Conservation (phyloP, 1,140 invertebrate genomes). For the Rhizoglyphus robini region DNA sequence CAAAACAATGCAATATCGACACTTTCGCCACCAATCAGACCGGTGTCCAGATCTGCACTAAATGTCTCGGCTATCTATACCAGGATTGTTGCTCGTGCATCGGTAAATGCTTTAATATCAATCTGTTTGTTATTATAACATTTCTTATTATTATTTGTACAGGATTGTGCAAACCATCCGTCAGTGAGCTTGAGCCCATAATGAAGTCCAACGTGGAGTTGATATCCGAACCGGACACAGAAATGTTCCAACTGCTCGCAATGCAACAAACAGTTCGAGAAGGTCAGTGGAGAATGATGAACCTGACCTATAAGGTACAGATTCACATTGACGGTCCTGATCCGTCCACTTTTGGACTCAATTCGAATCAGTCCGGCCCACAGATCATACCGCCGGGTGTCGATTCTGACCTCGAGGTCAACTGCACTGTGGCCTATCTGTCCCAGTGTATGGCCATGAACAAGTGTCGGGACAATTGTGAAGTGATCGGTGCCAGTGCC, state of each 20-base stretch:
- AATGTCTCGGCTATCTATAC: slow-evolving; percentile 72
- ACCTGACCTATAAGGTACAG: neutral
- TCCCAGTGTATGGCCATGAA: slow-evolving; percentile 72
- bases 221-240: slow-evolving; percentile 60
- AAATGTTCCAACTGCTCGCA: slow-evolving; percentile 56
- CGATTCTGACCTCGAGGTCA: slow-evolving; percentile 36
- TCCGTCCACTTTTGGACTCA: neutral
- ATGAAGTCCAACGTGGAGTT: slow-evolving; percentile 69
- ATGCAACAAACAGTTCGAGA: neutral
- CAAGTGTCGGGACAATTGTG: slow-evolving; percentile 65
- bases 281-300: neutral
- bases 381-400: too few relatives aligned
- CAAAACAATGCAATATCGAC: slow-evolving; percentile 77
- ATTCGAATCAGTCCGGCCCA: neutral
- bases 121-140: too few relatives aligned
- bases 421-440: slow-evolving; percentile 86
- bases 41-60: slow-evolving; percentile 81
- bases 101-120: slow-evolving; percentile 56
- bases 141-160: slow-evolving; percentile 19
- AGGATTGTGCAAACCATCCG: slow-evolving; percentile 65
- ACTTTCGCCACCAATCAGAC: slow-evolving; percentile 49
- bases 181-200: slow-evolving; percentile 49
- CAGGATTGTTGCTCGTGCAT: slow-evolving; percentile 90
- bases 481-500: slow-evolving; percentile 55
- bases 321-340: neutral